These are phyloP conservation scores for Pseudomyrmex pallidus DNA, from an alignment of 1,140 invertebrate genomes.

Conservation along the genomic window DNA sequence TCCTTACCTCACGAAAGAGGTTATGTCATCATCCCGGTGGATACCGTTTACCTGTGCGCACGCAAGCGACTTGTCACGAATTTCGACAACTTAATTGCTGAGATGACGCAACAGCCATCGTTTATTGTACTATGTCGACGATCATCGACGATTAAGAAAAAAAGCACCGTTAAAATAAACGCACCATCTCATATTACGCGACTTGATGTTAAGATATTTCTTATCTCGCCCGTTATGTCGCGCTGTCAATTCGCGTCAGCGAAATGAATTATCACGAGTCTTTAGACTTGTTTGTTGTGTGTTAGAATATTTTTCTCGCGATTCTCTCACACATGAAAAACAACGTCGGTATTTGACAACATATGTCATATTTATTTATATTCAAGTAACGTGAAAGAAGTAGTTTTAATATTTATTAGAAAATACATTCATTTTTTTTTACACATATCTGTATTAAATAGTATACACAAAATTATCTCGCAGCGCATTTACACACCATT, in stretches of 20 bases:
- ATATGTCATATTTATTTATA: neutral
- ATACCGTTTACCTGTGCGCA: slow-evolving; percentile 47
- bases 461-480: slow-evolving; percentile 52
- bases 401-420: slow-evolving; percentile 35
- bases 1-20: slow-evolving; percentile 38
- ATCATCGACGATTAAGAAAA: no score
- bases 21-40: slow-evolving; percentile 60
- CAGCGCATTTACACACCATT: slow-evolving; percentile 7
- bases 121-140: neutral
- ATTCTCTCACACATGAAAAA: no score
- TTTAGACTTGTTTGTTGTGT: no score
- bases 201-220: neutral
- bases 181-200: neutral
- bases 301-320: no score
- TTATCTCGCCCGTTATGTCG: neutral
- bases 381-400: neutral
- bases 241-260: neutral
- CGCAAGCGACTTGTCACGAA: slow-evolving; percentile 29
- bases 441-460: slow-evolving; percentile 61
- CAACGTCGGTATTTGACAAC: no score
- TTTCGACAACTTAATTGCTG: neutral
- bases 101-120: neutral
- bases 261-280: no score
- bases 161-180: neutral
- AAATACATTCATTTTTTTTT: neutral